A percentile compares a stretch with the other conserved stretches of the same genome.
These are phyloP conservation scores for Drosophila kambysellisi DNA, from an alignment of 2,888 invertebrate genomes.

Conservation along the genomic window DNA sequence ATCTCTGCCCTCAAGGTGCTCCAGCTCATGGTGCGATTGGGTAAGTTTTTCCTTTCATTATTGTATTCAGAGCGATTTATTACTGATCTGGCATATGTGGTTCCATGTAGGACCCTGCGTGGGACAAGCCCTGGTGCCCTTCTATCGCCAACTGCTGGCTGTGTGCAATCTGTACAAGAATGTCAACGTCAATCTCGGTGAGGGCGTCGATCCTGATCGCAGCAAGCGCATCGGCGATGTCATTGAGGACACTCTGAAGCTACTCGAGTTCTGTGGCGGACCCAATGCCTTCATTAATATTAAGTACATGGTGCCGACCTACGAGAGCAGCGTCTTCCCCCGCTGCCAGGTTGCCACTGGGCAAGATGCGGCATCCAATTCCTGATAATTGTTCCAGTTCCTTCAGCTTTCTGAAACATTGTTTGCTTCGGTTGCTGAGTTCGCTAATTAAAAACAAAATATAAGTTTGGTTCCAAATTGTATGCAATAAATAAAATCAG, in stretches of 20 bases:
- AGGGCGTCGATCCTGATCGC: constrained; percentile 94
- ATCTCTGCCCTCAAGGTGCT: constrained; percentile 93
- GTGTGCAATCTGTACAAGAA: constrained; percentile 92
- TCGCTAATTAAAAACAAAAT: constrained; percentile 36
- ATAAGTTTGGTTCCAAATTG: constrained; percentile 55
- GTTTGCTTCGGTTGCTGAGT: constrained; percentile 27
- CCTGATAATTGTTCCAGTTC: constrained; percentile 15
- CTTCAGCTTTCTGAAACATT: constrained; percentile 1
- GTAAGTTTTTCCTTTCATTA: constrained; percentile 83
- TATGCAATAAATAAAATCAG: constrained; percentile 36
- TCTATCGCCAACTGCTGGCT: constrained; percentile 97
- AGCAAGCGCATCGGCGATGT: constrained; percentile 95
- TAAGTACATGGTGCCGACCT: constrained; percentile 99
- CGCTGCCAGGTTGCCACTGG: constrained; percentile 51
- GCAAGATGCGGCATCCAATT: background rate
- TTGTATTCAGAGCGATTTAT: accelerated
- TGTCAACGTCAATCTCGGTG: constrained; percentile 91
- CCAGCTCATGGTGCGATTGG: constrained; percentile 93
- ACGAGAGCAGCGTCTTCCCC: constrained; percentile 91
- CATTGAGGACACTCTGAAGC: constrained; percentile 96
- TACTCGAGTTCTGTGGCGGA: constrained; percentile 96
- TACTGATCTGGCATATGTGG: too few species aligned
- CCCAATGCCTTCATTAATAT: constrained; percentile 99
- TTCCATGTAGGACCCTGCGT: constrained; percentile 85
- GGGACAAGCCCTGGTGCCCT: constrained; percentile 98